Conservation (phyloP, 23 tunicate genomes). For the Oikopleura dioica region DNA sequence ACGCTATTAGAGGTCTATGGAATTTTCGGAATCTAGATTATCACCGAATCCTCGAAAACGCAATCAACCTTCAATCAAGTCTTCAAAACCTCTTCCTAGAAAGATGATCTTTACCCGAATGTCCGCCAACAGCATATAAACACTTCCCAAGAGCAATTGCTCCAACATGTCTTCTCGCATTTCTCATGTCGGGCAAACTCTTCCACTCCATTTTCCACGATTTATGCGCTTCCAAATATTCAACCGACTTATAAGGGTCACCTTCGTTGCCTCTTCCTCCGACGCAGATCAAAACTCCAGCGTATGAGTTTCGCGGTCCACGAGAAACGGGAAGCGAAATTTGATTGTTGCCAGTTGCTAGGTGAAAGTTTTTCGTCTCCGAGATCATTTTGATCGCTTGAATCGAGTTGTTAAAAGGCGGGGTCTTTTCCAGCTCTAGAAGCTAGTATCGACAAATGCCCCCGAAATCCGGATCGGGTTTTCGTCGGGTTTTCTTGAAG, state of each 20-base stretch:
- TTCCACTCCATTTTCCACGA: neutral
- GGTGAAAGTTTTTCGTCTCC: neutral
- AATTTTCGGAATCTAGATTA: neutral
- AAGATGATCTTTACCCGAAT: neutral
- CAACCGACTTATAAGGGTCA: constrained; percentile 9
- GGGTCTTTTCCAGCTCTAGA: too few relatives aligned
- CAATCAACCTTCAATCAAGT: neutral
- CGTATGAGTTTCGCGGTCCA: neutral
- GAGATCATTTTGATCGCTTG: neutral
- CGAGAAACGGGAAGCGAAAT: neutral
- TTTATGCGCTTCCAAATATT: constrained; percentile 11
- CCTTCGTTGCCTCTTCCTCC: neutral
- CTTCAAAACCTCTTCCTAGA: neutral
- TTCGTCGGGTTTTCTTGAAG: too few relatives aligned
- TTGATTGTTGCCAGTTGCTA: neutral
- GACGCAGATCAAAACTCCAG: neutral
- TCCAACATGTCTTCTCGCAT: neutral
- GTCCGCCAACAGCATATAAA: constrained; percentile 1
- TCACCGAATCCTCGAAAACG: neutral
- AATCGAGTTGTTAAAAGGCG: too few relatives aligned
- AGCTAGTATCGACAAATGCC: too few relatives aligned
- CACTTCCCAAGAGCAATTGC: neutral
- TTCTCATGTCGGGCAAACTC: neutral
- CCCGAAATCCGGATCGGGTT: too few relatives aligned
- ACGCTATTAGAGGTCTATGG: neutral